phyloP scores from a whole-genome alignment of 2,113 vertebrate species.

The Myotis davidii region DNA sequence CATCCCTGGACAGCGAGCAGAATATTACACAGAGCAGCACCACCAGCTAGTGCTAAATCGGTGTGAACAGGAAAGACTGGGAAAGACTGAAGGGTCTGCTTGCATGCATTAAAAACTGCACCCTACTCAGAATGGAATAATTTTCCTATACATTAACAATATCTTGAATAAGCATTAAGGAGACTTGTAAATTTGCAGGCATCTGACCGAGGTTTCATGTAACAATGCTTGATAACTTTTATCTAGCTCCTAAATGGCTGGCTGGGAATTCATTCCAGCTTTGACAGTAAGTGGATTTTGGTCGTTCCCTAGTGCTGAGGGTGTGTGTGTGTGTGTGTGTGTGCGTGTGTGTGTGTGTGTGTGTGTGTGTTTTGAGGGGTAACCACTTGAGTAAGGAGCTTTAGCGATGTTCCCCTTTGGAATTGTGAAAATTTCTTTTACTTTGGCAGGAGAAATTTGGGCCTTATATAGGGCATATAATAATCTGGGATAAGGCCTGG shows the following conservation, averaged over 20 bases:
- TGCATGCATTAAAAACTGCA: not conserved
- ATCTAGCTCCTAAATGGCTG: not conserved
- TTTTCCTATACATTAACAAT: not conserved
- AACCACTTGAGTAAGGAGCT: not conserved
- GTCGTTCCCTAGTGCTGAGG: not conserved
- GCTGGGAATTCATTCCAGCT: not conserved
- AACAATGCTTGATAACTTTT: not conserved
- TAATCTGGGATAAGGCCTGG: not conserved
- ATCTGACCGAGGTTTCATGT: not conserved
- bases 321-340: not conserved
- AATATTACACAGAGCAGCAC: slow-evolving; percentile 20
- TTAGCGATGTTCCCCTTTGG: not conserved
- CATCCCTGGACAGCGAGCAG: slow-evolving; percentile 39
- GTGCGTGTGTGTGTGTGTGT: not conserved
- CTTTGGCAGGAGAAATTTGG: not conserved
- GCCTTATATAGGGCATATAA: not conserved
- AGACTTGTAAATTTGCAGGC: not conserved
- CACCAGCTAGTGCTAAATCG: not conserved
- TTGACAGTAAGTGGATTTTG: not conserved
- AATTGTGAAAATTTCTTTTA: not conserved
- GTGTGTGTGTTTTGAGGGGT: not conserved
- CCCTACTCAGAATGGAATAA: not conserved
- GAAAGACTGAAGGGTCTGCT: not conserved
- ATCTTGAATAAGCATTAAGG: not conserved
- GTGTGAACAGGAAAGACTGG: not conserved